Evolutionary conservation across 2,797 vertebrate species (phyloP), one percentile per base, ranked within the genome.

Genomic region (Strix occidentalis): DNA sequence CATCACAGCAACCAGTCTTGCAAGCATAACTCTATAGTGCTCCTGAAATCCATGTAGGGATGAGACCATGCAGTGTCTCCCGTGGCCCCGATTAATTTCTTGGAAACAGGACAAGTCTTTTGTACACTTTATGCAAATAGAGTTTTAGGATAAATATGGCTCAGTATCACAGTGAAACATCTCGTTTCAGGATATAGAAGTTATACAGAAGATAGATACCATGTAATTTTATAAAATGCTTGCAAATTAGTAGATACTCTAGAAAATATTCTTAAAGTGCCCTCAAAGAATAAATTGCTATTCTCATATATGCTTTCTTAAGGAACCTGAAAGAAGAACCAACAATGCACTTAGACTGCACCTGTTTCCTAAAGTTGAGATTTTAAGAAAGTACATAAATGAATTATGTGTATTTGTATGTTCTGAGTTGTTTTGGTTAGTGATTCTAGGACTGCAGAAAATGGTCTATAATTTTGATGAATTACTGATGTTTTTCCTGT

Each of bases 401-500:
- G 4, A 66, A 51, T 78, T 45, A 41, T 2, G 5, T 75, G 10
- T 41, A 84, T 86, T 46, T 89, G 15, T 43, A 21, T 74, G n/a
- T 85, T 94, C 53, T 70, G 28, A 41, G 29, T 83, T 91, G 54
- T 37, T 95, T 58, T 84, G 33, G 33, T 63, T 63, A 80, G 46
- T 45, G 35, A 53, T 78, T 56, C 53, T n/a, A 69, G 69, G 50
- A 46, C 57, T 89, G 43, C 57, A 92, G 75, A 87, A 92, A 90
- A 84, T n/a, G 6, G 17, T 66, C 46, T 70, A 2, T 75, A 48
- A 68, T 58, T 91, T 24, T 71, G 43, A 83, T 86, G 28, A 68
- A 86, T 84, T 87, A 81, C 46, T 94, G 72, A 91, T 97, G 31
- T 92, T 90, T 97, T 91, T 96, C 58, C 97, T 99, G 97, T 98